A percentile compares a stretch with the other conserved stretches of the same genome.
These are phyloP conservation scores for Aethina tumida DNA, from an alignment of 1,140 invertebrate species.

Conservation along the genomic window DNA sequence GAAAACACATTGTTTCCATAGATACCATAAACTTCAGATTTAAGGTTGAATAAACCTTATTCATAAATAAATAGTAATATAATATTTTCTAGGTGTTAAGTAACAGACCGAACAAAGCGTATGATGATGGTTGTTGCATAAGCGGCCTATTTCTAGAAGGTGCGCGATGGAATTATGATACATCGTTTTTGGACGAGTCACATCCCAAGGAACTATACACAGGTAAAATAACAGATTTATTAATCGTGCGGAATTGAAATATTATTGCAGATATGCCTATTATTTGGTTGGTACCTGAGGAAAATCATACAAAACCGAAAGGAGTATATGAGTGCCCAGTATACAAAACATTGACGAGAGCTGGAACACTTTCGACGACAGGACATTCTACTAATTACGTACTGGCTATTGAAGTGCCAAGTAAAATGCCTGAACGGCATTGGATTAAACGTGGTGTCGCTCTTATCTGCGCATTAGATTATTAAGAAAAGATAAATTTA, in stretches of 20 bases:
- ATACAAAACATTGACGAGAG: slow-evolving; percentile 62
- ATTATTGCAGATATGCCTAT: slow-evolving; percentile 47
- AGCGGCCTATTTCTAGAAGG: slow-evolving; percentile 67
- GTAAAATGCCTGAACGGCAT: slow-evolving; percentile 48
- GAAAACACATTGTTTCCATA: slow-evolving; percentile 65
- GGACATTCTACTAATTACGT: slow-evolving; percentile 76
- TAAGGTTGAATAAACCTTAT: slow-evolving; percentile 40
- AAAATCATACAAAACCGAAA: slow-evolving; percentile 36
- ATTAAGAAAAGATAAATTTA: slow-evolving; percentile 44
- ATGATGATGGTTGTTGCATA: slow-evolving; percentile 58
- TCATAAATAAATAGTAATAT: background rate
- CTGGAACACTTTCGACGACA: slow-evolving; percentile 64
- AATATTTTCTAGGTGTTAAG: slow-evolving; percentile 37
- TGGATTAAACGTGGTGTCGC: slow-evolving; percentile 75
- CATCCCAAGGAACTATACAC: slow-evolving; percentile 53
- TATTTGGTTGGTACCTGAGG: slow-evolving; percentile 50
- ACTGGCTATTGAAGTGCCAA: slow-evolving; percentile 56
- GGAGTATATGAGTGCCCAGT: slow-evolving; percentile 59
- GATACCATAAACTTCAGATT: slow-evolving; percentile 66
- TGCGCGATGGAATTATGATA: slow-evolving; percentile 51
- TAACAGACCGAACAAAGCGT: slow-evolving; percentile 37
- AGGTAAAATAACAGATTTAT: slow-evolving; percentile 31
- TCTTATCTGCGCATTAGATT: slow-evolving; percentile 64
- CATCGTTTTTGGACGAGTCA: slow-evolving; percentile 46
- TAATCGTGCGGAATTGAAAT: background rate